Evolutionary conservation across 2,113 vertebrate species (phyloP).

Genomic region (Mesembrinibis cayennensis): DNA sequence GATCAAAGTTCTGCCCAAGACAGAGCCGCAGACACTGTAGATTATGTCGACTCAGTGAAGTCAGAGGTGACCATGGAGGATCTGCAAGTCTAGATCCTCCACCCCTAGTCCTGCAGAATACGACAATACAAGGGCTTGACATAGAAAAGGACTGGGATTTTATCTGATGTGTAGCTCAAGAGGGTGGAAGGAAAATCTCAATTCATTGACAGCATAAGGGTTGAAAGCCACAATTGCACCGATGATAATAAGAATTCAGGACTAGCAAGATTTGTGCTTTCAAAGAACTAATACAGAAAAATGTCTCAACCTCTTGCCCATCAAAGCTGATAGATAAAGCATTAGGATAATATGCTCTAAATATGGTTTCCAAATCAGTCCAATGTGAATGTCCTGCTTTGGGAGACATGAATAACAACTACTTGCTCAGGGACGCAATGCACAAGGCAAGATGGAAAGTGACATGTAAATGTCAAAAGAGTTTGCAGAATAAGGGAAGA

Average conservation of each 20-base stretch:
- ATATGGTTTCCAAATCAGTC: neutral
- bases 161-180: neutral
- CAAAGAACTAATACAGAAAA: neutral
- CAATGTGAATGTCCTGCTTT: neutral
- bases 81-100: neutral
- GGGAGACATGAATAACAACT: neutral
- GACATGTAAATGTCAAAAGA: neutral
- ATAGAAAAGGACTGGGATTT: neutral
- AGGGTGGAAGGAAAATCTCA: constrained; percentile 5
- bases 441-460: neutral
- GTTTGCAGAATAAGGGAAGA: neutral
- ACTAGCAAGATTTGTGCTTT: neutral
- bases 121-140: neutral
- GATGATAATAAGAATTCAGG: neutral
- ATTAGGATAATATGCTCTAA: neutral
- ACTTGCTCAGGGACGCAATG: neutral
- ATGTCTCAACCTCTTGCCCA: neutral
- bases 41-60: neutral
- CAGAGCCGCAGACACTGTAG: neutral
- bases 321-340: neutral
- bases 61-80: neutral
- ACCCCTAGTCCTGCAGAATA: neutral
- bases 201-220: neutral
- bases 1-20: constrained; percentile 37
- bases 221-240: neutral